Evolutionary conservation across 2,888 invertebrate species (phyloP), one percentile per base, ranked within the genome.

Genomic region (Drosophila infuscata): DNA sequence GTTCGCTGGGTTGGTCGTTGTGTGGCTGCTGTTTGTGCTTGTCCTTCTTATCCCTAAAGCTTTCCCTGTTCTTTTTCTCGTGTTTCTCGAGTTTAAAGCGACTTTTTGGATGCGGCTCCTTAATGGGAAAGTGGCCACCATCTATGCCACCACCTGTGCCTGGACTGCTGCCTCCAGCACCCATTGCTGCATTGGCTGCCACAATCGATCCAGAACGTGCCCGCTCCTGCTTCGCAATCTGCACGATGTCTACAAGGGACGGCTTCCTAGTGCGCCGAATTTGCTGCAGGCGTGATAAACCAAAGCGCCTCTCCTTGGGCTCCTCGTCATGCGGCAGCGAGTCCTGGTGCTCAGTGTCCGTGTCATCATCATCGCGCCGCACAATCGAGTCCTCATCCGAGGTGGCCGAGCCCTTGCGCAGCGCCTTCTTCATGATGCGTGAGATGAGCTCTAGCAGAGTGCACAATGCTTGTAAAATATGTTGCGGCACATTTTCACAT

Each of bases 261-360:
- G 93, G 92, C 32, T 93, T 93, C 17, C 93, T 89, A 8, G 83
- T 88, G 69, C 88, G 84, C 3, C 92, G 84, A 61, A 92, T 92
- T 66, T 91, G 89, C 59, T 92, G 91, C 30, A 92, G 69, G 56
- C 89, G 92, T 17, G 91, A 87, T 20, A 90, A 63, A 0, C 91
- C 90, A 20, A 90, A 83, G 8, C 85, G 79, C 60, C 86, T 90
- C 29, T 91, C 91, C 53, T 91, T 91, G 33, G 89, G 89, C 62
- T 93, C 93, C 64, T 93, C 91, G 76, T 95, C 96, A 85, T 95
- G 95, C 0, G 96, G 96, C 72, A 96, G 91, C 0, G 95, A 95
- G 88, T 96, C 96, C 78, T 96, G 96, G 91, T 96, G 96, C 79
- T 96, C 96, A 0, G 95, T 96, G 79, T 96, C 96, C 0, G 96